These are phyloP conservation scores for Druon quercuslanigerum DNA, from an alignment of 1,140 invertebrate genomes.

Conservation along the genomic window DNA sequence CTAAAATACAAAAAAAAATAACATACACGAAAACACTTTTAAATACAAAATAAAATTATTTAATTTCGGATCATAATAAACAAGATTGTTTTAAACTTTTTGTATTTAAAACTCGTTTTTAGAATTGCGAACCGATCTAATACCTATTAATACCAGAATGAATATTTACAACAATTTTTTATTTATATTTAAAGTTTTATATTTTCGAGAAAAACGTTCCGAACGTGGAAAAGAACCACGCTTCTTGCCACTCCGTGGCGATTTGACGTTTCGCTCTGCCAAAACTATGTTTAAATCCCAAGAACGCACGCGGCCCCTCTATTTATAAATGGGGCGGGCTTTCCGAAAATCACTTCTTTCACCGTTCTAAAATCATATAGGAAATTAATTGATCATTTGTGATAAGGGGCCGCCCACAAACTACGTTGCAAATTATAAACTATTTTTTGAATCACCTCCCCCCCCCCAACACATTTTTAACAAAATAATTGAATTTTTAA, in stretches of 20 bases:
- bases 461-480: too few relatives aligned
- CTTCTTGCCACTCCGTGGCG: conserved; percentile 65
- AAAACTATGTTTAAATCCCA: conserved; percentile 74
- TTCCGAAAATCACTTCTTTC: conserved; percentile 64
- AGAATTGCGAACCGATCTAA: neutral
- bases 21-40: too few relatives aligned
- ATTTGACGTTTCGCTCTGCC: conserved; percentile 74
- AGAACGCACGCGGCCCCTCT: conserved; percentile 66
- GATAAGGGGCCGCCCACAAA: too few relatives aligned
- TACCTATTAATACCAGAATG: conserved; percentile 8
- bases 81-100: too few relatives aligned
- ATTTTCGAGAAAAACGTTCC: conserved; percentile 32
- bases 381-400: neutral
- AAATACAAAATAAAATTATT: too few relatives aligned
- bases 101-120: too few relatives aligned
- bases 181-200: neutral
- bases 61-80: too few relatives aligned
- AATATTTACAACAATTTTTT: neutral
- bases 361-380: conserved; percentile 33
- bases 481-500: too few relatives aligned
- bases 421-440: too few relatives aligned
- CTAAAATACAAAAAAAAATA: too few relatives aligned
- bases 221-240: conserved; percentile 59
- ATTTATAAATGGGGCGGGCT: conserved; percentile 68
- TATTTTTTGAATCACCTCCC: too few relatives aligned